These are phyloP conservation scores for Rallus crepitans DNA, from an alignment of 2,797 vertebrate species.

Conservation along the genomic window DNA sequence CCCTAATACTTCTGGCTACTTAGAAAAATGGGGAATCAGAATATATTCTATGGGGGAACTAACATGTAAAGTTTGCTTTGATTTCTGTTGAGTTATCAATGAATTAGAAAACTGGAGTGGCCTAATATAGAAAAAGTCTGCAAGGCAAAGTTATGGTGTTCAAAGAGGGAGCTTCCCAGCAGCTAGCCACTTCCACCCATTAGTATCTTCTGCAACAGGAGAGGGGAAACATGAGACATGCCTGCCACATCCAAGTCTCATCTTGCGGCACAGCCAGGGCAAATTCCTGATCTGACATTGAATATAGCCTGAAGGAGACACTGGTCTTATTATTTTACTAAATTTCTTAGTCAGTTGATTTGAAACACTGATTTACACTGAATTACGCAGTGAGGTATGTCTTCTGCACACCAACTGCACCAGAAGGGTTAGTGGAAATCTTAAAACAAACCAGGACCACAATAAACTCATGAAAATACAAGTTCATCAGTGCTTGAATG, in stretches of 20 bases:
- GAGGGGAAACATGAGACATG: background rate
- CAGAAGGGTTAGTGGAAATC: background rate
- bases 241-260: background rate
- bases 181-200: background rate
- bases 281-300: background rate
- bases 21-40: background rate
- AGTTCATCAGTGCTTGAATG: background rate
- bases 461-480: background rate
- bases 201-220: background rate
- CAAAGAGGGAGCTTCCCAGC: background rate
- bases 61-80: background rate
- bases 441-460: background rate
- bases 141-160: background rate
- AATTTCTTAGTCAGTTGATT: background rate
- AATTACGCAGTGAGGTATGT: background rate
- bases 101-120: accelerated
- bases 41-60: background rate
- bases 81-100: background rate
- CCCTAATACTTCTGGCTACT: background rate
- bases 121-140: background rate
- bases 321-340: background rate
- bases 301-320: background rate
- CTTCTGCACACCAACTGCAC: background rate
- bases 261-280: background rate
- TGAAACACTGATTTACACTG: background rate